Base-by-base conservation (phyloP, 2,113 vertebrate genomes). In the Puntigrus tetrazona region DNA sequence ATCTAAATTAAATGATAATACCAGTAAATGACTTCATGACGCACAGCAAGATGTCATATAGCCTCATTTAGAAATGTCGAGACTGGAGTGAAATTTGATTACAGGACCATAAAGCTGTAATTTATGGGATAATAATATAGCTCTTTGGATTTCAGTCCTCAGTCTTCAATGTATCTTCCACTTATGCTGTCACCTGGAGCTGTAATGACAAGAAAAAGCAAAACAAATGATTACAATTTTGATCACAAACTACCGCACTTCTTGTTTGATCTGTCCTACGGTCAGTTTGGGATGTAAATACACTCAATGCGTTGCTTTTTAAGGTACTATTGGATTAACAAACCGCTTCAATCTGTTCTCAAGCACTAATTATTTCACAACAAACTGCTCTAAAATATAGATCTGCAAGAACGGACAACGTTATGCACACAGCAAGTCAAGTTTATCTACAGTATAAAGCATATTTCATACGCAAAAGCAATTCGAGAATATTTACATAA, bases 1-100 rank as follows among this genome's bases (percentile, higher is more conserved):
- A 59, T 43, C 36, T 72, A 81, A 84, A 87, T 69, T 20, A 87
- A 75, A 69, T 36, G 29, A 72, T 77, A 36, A 59, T 43, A 80
- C 27, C 52, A 76, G n/a, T 61, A 75, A 78, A 45, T 45, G 13
- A 50, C 29, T 63, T 4, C 18, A 34, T 25, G 52, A 67, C 11
- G 34, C 41, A 65, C 34, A 25, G 52, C 25, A 59, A 59, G 34
- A 78, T 78, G 55, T 52, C 41, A 52, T 36, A n/a, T 3, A 65
- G 52, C 59, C 50, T 76, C 36, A 61, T 76, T 75, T 76, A 29
- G 43, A 55, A 69, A 69, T 38, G 61, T 29, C 29, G 70, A 20
- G 36, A 25, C 18, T 41, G 34, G 61, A 69, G 73, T 13, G 4
- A 14, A 61, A 78, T 67, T 67, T 20, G 25, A 20, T 77, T 77